Evolutionary conservation across 2,113 vertebrate genomes (phyloP).

Genomic region (Sitta europaea): DNA sequence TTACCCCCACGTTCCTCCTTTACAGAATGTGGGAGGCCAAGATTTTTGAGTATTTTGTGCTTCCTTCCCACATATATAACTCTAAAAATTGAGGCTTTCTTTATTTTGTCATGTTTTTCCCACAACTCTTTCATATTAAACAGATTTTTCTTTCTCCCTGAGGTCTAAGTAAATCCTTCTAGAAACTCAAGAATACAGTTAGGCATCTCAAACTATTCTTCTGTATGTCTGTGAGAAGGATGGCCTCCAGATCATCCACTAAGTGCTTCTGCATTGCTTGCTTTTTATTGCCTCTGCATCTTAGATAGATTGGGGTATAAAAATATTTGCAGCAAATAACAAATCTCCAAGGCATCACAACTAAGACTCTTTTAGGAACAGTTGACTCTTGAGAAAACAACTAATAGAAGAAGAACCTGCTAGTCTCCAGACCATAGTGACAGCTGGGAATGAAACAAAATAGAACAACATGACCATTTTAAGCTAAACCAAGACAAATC

Average conservation of each 20-base stretch:
- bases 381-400: not conserved
- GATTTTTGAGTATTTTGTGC: not conserved
- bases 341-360: not conserved
- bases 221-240: not conserved
- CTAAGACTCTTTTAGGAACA: not conserved
- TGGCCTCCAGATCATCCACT: not conserved
- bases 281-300: not conserved
- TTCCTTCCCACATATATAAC: not conserved
- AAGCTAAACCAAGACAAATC: not conserved
- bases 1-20: not conserved
- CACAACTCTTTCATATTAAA: not conserved
- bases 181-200: not conserved
- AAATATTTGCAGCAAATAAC: not conserved
- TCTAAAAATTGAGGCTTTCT: not conserved
- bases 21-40: not conserved
- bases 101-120: not conserved
- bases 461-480: not conserved
- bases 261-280: not conserved
- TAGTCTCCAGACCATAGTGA: not conserved
- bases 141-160: not conserved
- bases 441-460: not conserved
- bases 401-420: not conserved
- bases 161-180: not conserved
- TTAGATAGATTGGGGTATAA: not conserved
- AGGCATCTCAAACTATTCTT: not conserved